Evolutionary conservation across 2,888 invertebrate genomes (phyloP), one percentile per base, ranked within the genome.

Genomic region (Drosophila neonasuta): DNA sequence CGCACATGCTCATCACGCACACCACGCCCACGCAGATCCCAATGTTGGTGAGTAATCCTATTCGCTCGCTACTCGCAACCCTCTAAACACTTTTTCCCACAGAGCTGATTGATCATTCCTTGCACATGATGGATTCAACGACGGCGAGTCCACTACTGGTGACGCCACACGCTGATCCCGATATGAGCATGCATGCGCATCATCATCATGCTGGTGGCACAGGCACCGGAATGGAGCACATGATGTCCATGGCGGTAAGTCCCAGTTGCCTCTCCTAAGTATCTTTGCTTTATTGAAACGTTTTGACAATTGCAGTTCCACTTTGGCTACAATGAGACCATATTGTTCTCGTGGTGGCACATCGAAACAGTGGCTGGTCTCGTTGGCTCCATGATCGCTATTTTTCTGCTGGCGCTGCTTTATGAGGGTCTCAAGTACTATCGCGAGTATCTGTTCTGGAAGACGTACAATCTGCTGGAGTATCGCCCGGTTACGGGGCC

Each of bases 361-460:
- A 94, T 96, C 59, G 92, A 93, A 36, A 94, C 95, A 17, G 89
- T 94, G 59, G 94, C 95, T 46, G 96, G 96, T 64, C 93, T 99
- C 81, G 91, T 98, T 64, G 96, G 96, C 45, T 98, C 99, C 4
- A 97, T 98, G 93, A 91, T 98, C 73, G 96, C 95, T 48, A 96
- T 99, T 86, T 96, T 98, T 89, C 92, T 97, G 71, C 94, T 99
- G 93, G 98, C 98, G 6, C 94, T 97, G 56, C 92, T 98, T 29
- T 99, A 99, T 90, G 99, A 99, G 92, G 98, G 97, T 72, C 91
- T 94, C 2, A 94, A 94, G 88, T 94, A 93, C 88, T 94, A 93
- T 88, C 92, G 94, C 81, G 96, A 96, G 91, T 95, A 94, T 91
- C 92, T 97, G 49, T 94, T 97, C 90, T 97, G 97, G 95, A 95